These are phyloP conservation scores for Chelon labrosus DNA, from an alignment of 2,797 vertebrate genomes.

Conservation along the genomic window DNA sequence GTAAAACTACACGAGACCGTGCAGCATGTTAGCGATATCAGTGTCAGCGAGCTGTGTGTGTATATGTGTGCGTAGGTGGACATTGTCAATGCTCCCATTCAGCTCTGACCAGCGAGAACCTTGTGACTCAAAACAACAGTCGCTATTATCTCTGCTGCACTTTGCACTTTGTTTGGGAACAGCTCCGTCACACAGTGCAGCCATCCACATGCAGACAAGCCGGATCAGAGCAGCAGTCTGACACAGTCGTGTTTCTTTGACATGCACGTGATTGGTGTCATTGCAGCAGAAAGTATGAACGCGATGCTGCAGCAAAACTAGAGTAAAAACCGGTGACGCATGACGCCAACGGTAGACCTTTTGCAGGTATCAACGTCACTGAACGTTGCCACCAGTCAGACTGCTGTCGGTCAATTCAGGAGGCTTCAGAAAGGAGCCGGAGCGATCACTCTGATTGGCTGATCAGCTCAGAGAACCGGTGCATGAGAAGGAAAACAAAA, in stretches of 20 bases:
- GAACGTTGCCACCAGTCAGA: too few species aligned
- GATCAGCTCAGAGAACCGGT: too few species aligned
- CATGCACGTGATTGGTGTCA: too few species aligned
- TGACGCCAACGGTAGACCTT: too few species aligned
- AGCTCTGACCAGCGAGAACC: conserved; percentile 61
- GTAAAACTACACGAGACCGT: background rate
- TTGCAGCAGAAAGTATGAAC: too few species aligned
- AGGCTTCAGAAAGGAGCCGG: too few species aligned
- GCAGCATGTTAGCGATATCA: conserved; percentile 45
- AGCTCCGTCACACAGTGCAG: conserved; percentile 2
- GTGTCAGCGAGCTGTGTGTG: conserved; percentile 43
- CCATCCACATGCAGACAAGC: background rate
- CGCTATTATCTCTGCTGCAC: conserved; percentile 69
- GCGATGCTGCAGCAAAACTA: too few species aligned
- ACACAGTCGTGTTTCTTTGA: background rate
- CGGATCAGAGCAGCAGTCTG: conserved; percentile 11
- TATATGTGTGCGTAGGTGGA: conserved; percentile 57
- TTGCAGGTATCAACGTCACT: too few species aligned
- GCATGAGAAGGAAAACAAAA: too few species aligned
- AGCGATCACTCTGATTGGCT: too few species aligned
- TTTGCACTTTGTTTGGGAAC: conserved; percentile 59
- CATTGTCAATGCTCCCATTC: conserved; percentile 77
- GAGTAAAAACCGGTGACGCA: too few species aligned
- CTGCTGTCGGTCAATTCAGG: too few species aligned
- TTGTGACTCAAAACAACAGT: conserved; percentile 79